phyloP scores from a whole-genome alignment of 2,797 vertebrate genomes.

The Podargus strigoides region DNA sequence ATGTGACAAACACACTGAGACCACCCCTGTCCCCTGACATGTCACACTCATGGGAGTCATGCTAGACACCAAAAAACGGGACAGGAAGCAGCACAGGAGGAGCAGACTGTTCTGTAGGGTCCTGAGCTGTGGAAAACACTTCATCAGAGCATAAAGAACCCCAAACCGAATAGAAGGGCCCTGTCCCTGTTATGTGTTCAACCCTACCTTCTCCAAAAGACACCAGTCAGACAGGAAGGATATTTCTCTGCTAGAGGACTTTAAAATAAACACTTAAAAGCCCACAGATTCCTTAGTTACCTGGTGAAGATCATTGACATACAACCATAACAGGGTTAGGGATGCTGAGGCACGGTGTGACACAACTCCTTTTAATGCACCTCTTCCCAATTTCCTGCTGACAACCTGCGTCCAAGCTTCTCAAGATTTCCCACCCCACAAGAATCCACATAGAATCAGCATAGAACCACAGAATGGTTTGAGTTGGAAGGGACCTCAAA shows the following conservation, averaged over 20 bases:
- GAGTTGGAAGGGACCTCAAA: too few species aligned
- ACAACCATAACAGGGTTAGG: not conserved
- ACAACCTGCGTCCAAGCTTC: not conserved
- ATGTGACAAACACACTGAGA: fast-evolving
- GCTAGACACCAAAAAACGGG: too few species aligned
- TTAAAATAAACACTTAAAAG: not conserved
- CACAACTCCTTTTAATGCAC: not conserved
- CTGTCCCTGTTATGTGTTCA: fast-evolving
- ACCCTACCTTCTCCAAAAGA: not conserved
- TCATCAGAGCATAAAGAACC: not conserved
- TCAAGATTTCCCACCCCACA: too few species aligned
- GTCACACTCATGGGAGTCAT: too few species aligned
- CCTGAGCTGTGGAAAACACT: not conserved
- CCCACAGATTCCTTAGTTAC: not conserved
- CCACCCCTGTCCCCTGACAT: not conserved
- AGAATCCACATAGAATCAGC: too few species aligned
- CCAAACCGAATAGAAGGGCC: not conserved
- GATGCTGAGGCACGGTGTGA: not conserved
- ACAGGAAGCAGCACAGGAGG: too few species aligned
- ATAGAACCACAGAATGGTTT: too few species aligned
- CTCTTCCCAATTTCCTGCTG: not conserved
- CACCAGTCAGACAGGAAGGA: fast-evolving
- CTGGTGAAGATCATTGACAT: not conserved
- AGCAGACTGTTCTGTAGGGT: not conserved
- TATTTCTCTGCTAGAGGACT: not conserved